Percentiles rank a stretch among this genome's conserved stretches.
These are phyloP conservation scores for Protonemura montana DNA, from an alignment of 2,888 invertebrate species.

Conservation along the genomic window DNA sequence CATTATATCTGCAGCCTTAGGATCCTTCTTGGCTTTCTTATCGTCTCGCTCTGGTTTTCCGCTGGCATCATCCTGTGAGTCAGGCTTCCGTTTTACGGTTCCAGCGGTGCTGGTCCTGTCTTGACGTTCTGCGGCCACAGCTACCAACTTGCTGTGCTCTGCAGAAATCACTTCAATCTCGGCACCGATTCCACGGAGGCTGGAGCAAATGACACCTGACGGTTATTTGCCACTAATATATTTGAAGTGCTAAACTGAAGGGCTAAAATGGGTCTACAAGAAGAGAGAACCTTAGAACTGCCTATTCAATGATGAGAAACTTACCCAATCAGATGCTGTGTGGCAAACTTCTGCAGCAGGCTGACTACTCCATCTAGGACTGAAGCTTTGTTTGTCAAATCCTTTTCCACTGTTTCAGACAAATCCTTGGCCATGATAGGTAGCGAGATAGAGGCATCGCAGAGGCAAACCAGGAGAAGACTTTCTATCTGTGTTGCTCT, in stretches of 20 bases:
- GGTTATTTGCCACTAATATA: too few relatives aligned
- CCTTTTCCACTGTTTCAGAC: slow-evolving; percentile 64
- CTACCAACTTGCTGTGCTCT: slow-evolving; percentile 67
- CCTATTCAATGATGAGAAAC: background rate
- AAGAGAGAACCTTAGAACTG: too few relatives aligned
- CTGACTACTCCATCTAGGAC: slow-evolving; percentile 72
- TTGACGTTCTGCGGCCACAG: slow-evolving; percentile 60
- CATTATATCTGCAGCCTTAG: slow-evolving; percentile 72
- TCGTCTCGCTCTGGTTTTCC: slow-evolving; percentile 62
- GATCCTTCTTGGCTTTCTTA: slow-evolving; percentile 62
- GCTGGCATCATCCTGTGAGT: slow-evolving; percentile 53
- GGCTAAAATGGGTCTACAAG: too few relatives aligned
- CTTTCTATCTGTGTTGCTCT: slow-evolving; percentile 64
- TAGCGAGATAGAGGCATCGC: slow-evolving; percentile 72
- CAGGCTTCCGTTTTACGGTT: slow-evolving; percentile 61
- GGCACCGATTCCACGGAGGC: slow-evolving; percentile 47
- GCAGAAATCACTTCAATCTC: slow-evolving; percentile 63
- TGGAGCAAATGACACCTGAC: background rate
- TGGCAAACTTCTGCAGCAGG: slow-evolving; percentile 78
- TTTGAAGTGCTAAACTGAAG: too few relatives aligned
- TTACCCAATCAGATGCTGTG: slow-evolving; percentile 74
- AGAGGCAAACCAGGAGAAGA: slow-evolving; percentile 70
- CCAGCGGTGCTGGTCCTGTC: slow-evolving; percentile 54
- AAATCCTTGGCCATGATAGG: slow-evolving; percentile 76
- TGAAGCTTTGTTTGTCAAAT: slow-evolving; percentile 61